A percentile compares a stretch with the other conserved stretches of the same genome.
Evolutionary conservation across 2,888 invertebrate genomes (phyloP).

Genomic region (Girardia tigrina): DNA sequence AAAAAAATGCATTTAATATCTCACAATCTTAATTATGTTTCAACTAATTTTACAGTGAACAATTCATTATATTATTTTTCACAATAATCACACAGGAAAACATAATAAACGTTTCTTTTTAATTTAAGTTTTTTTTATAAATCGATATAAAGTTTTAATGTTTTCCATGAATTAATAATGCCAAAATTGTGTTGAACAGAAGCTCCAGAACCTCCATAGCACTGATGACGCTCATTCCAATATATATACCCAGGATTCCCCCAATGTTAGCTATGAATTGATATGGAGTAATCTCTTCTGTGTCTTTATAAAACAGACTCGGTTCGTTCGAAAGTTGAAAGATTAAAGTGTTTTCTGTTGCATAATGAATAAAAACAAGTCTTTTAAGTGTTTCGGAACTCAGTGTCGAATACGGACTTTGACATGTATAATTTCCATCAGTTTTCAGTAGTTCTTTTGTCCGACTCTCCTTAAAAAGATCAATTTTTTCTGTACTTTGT

Average conservation of each 20-base stretch:
- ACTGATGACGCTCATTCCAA: neutral
- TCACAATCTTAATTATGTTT: too few relatives aligned
- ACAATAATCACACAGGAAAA: too few relatives aligned
- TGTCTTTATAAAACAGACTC: neutral
- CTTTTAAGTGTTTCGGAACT: neutral
- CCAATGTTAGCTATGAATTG: neutral
- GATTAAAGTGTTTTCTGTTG: neutral
- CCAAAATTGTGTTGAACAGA: neutral
- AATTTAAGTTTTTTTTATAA: too few relatives aligned
- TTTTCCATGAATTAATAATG: neutral
- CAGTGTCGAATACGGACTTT: neutral
- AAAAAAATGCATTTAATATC: too few relatives aligned
- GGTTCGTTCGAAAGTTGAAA: neutral
- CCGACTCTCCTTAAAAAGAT: neutral
- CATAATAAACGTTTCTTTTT: too few relatives aligned
- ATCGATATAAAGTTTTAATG: too few relatives aligned
- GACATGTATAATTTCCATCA: neutral
- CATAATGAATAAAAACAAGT: neutral
- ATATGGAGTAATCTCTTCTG: slow-evolving; percentile 5
- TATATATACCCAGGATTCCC: neutral
- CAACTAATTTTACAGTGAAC: too few relatives aligned
- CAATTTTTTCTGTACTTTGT: neutral
- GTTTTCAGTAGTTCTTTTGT: neutral
- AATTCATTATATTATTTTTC: too few relatives aligned
- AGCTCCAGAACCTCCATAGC: neutral